Evolutionary conservation across 2,888 invertebrate genomes (phyloP).

Genomic region (Timema podura): DNA sequence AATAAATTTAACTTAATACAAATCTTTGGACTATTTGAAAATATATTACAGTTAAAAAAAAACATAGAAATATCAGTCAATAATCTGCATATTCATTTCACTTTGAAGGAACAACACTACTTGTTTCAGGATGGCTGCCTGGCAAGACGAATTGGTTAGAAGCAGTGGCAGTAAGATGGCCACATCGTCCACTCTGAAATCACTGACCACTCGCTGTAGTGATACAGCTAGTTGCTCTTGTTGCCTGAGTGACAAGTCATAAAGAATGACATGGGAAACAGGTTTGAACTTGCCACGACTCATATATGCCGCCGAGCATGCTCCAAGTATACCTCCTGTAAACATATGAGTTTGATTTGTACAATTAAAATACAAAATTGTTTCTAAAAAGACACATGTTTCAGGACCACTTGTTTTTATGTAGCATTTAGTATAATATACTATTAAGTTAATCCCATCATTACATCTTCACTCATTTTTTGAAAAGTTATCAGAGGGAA

Average conservation of each 20-base stretch:
- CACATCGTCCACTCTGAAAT: slow-evolving; percentile 19
- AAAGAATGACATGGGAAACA: slow-evolving; percentile 18
- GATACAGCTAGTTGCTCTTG: slow-evolving; percentile 19
- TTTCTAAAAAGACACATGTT: background rate
- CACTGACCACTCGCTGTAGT: background rate
- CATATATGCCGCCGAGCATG: slow-evolving; percentile 15
- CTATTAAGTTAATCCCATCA: too few relatives aligned
- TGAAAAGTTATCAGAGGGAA: too few relatives aligned
- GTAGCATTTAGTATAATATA: too few relatives aligned
- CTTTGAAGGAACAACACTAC: slow-evolving; percentile 15
- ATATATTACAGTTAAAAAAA: too few relatives aligned
- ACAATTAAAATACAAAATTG: background rate
- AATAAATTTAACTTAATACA: too few relatives aligned
- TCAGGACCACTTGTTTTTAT: background rate
- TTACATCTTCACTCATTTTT: too few relatives aligned
- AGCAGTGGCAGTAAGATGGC: slow-evolving; percentile 21
- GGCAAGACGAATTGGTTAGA: slow-evolving; percentile 2
- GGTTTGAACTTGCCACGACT: slow-evolving; percentile 20
- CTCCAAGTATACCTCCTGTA: slow-evolving; percentile 23
- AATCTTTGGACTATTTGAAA: too few relatives aligned
- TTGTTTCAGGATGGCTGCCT: slow-evolving; percentile 14
- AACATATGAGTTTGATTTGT: background rate
- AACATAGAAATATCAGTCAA: background rate
- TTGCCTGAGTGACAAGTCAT: slow-evolving; percentile 19
- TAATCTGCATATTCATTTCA: slow-evolving; percentile 20